Percentiles rank a stretch among this genome's conserved stretches.
Evolutionary conservation across 2,797 vertebrate genomes (phyloP).

Genomic region (Varecia variegata): DNA sequence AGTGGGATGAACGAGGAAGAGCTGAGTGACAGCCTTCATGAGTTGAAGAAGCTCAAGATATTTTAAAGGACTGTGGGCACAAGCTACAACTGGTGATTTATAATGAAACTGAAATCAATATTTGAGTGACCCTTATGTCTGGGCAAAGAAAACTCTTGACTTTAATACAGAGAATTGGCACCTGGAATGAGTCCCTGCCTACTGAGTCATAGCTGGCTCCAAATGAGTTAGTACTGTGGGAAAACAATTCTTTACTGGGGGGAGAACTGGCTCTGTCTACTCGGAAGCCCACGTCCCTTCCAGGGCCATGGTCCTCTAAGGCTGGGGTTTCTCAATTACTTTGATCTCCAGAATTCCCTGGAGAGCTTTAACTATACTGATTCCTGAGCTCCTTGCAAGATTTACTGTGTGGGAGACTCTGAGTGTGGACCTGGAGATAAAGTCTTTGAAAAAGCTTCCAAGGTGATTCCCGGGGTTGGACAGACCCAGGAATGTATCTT

Average conservation of each 20-base stretch:
- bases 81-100: not conserved
- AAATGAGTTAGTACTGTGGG: not conserved
- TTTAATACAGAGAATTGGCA: not conserved
- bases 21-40: not conserved
- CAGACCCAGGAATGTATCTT: not conserved
- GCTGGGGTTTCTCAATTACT: not conserved
- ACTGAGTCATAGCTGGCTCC: not conserved
- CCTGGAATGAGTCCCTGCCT: not conserved
- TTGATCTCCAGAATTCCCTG: not conserved
- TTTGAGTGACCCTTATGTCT: not conserved
- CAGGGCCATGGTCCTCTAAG: not conserved
- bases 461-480: not conserved
- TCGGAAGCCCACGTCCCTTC: not conserved
- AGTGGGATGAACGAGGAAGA: not conserved
- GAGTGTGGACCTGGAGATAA: not conserved
- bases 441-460: not conserved
- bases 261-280: not conserved
- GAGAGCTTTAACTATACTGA: not conserved
- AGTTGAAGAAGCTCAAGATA: not conserved
- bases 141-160: not conserved
- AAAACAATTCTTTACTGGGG: not conserved
- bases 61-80: not conserved
- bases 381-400: not conserved
- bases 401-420: not conserved
- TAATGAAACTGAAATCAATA: not conserved